Conservation (phyloP, 2,797 vertebrate species). For the Coilia nasus region DNA sequence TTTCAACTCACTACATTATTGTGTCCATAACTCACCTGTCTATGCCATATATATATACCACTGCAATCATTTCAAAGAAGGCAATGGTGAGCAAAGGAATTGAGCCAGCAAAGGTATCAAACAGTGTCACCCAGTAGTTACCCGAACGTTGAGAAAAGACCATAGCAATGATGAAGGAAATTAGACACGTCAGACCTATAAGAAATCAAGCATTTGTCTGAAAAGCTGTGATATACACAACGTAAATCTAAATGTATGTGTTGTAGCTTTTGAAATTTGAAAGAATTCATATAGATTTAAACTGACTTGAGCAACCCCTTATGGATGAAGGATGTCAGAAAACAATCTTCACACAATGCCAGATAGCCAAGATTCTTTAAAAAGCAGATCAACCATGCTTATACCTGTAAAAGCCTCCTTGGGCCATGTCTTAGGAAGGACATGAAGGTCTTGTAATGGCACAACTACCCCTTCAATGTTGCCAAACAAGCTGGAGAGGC, state of each 20-base stretch:
- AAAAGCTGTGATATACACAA: too few relatives aligned
- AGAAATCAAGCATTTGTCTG: not conserved
- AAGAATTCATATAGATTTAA: too few relatives aligned
- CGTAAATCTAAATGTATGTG: too few relatives aligned
- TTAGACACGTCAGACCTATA: slow-evolving; percentile 29
- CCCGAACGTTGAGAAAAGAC: slow-evolving; percentile 72
- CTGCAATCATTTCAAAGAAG: slow-evolving; percentile 87
- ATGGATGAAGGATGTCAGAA: not conserved
- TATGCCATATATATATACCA: slow-evolving; percentile 73
- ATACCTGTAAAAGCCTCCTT: slow-evolving; percentile 85
- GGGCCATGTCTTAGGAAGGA: slow-evolving; percentile 80
- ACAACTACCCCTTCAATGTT: slow-evolving; percentile 88
- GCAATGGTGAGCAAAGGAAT: slow-evolving; percentile 86
- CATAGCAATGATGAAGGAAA: slow-evolving; percentile 29
- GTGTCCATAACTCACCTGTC: slow-evolving; percentile 63
- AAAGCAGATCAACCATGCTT: slow-evolving; percentile 10
- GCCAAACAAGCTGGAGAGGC: slow-evolving; percentile 93
- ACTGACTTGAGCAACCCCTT: not conserved
- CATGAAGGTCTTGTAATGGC: slow-evolving; percentile 82
- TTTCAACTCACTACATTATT: not conserved
- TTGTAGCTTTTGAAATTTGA: too few relatives aligned
- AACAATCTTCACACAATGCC: too few relatives aligned
- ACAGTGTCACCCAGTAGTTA: slow-evolving; percentile 89
- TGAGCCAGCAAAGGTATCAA: slow-evolving; percentile 88
- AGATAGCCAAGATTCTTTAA: too few relatives aligned